Conservation (phyloP, 2,888 invertebrate species). For the Dendrolimus houi region DNA sequence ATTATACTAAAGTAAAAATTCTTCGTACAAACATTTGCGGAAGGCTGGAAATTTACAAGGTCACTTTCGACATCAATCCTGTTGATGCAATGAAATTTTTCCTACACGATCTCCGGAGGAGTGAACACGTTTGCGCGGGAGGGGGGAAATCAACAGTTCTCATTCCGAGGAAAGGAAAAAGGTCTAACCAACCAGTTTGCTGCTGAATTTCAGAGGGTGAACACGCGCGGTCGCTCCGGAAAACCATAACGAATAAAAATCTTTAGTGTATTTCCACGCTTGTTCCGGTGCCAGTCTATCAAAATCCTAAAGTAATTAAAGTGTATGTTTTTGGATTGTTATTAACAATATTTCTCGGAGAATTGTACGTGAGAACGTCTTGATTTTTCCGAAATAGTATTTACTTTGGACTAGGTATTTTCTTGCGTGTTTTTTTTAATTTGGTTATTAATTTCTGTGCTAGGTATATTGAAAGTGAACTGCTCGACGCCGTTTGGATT, state of each 20-base stretch:
- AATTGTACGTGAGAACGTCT: not conserved
- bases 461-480: not conserved
- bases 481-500: not conserved
- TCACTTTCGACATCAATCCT: constrained; percentile 14
- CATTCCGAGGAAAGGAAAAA: constrained; percentile 18
- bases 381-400: not conserved
- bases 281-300: constrained; percentile 11
- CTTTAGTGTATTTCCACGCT: constrained; percentile 13
- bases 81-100: constrained; percentile 33
- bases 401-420: not conserved
- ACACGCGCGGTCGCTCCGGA: constrained; percentile 8
- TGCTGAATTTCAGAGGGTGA: constrained; percentile 10
- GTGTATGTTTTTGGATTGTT: not conserved
- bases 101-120: constrained; percentile 23
- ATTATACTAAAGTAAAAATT: no score
- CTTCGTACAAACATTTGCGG: constrained; percentile 8
- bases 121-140: constrained; percentile 4
- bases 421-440: not conserved
- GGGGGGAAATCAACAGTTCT: constrained; percentile 28
- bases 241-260: constrained; percentile 1
- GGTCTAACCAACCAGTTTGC: constrained; percentile 19
- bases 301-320: not conserved
- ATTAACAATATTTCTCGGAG: not conserved
- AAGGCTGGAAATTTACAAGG: constrained; percentile 10
- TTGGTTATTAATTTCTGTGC: not conserved